Evolutionary conservation across 2,888 invertebrate genomes (phyloP), one percentile per base, ranked within the genome.

Genomic region (Aleiodes alternator): DNA sequence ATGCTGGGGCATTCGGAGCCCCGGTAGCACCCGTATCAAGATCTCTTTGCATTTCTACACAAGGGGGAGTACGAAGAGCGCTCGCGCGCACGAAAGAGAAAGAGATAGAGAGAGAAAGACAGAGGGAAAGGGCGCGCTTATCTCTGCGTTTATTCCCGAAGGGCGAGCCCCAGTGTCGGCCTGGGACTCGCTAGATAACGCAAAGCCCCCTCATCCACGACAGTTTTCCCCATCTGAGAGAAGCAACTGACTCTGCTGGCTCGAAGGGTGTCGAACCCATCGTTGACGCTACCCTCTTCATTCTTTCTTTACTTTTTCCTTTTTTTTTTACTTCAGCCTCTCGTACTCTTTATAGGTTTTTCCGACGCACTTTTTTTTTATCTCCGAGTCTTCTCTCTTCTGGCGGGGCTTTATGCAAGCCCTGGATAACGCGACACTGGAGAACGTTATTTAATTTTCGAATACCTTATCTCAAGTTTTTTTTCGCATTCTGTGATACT

Each of bases 171-270:
- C 72, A 76, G 56, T 84, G 88, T 86, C 86, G 86, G 88, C 86
- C 88, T 88, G 88, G 85, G 85, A 87, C 86, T 80, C 83, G 82
- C 81, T 82, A 88, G 89, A 89, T 89, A 89, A 88, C 88, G 85
- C 80, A 82, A 78, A 77, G 80, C 79, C 61, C 55, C 72, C 68
- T 43, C 43, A 61, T 57, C 61, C 64, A 48, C 59, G 56, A 56
- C 48, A n/a, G 48, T 75, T 50, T 31, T 48, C 43, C n/a, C 50
- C 50, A 14, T 72, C 38, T 34, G 43, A 43, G 43, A 43, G 43
- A 11, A 51, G 69, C 59, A 55, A 57, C 71, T 61, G 56, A 68
- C 57, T 50, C 53, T 50, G 50, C 34, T 29, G 14, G 23, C 73
- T 66, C 66, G 56, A 55, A 72, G 75, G 75, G 71, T 72, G 75